Percentiles rank a stretch among this genome's conserved stretches.
Evolutionary conservation across 2,888 invertebrate species (phyloP).

Genomic region (Papilio gigon): DNA sequence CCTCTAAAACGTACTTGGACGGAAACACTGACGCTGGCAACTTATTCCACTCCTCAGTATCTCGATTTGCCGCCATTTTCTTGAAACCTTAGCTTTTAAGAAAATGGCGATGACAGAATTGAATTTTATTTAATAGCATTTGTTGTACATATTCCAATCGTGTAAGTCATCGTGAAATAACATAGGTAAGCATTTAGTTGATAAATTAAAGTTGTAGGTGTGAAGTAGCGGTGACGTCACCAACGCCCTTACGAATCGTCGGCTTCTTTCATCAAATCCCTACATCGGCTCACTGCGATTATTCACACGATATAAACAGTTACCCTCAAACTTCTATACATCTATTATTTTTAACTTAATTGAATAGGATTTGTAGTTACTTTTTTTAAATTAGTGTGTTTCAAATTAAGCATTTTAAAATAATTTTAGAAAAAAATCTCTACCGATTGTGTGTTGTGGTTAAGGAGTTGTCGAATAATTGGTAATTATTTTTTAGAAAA

Average conservation of each 20-base stretch:
- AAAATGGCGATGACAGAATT: too few species aligned
- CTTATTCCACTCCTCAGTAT: too few species aligned
- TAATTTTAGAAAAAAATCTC: not conserved
- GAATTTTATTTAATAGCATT: too few species aligned
- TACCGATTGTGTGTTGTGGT: too few species aligned
- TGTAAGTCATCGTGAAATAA: not conserved
- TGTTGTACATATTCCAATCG: not conserved
- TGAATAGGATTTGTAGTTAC: not conserved
- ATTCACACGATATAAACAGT: conserved; percentile 70
- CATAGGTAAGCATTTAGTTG: conserved; percentile 5
- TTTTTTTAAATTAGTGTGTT: too few species aligned
- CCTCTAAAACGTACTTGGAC: too few species aligned
- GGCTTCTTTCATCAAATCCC: conserved; percentile 75
- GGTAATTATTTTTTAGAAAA: too few species aligned
- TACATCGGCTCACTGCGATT: conserved; percentile 69
- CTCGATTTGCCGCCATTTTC: too few species aligned
- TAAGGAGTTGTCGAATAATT: too few species aligned
- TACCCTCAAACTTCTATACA: conserved; percentile 66
- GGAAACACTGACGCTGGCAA: too few species aligned
- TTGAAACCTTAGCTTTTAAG: too few species aligned
- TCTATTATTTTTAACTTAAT: conserved; percentile 31
- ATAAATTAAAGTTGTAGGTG: conserved; percentile 29
- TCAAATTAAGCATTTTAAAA: not conserved
- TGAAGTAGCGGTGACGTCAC: conserved; percentile 67
- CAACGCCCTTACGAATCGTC: conserved; percentile 57